Evolutionary conservation across 2,797 vertebrate species (phyloP).

Genomic region (Distichodus sexfasciatus): DNA sequence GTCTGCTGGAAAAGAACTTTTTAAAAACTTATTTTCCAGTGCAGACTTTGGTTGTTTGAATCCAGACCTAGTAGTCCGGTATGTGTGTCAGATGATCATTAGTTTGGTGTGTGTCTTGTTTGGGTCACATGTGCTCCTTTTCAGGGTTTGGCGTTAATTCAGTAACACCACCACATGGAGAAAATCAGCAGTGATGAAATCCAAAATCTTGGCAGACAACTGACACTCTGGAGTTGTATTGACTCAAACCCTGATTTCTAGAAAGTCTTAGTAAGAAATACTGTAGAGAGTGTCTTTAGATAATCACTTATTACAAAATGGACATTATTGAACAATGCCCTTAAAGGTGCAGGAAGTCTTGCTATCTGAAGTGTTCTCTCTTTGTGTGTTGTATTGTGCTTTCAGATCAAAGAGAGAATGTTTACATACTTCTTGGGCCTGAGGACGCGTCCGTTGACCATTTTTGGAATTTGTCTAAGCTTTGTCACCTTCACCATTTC

Average conservation of each 20-base stretch:
- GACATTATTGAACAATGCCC: not conserved
- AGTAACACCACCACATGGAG: not conserved
- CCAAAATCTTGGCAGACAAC: not conserved
- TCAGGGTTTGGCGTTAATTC: not conserved
- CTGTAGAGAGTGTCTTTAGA: not conserved
- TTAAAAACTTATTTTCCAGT: no score
- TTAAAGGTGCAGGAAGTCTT: not conserved
- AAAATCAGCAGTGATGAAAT: not conserved
- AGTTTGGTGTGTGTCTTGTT: not conserved
- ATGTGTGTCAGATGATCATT: not conserved
- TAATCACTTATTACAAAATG: not conserved
- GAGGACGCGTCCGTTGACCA: constrained; percentile 81
- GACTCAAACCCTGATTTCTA: constrained; percentile 1
- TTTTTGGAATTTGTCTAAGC: constrained; percentile 86
- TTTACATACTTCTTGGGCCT: constrained; percentile 86
- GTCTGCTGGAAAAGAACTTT: not conserved
- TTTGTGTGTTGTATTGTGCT: constrained; percentile 75
- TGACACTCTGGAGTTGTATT: not conserved
- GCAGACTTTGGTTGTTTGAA: not conserved
- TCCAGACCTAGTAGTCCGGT: not conserved
- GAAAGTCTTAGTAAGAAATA: not conserved
- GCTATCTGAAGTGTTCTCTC: constrained; percentile 29
- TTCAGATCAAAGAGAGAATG: constrained; percentile 88
- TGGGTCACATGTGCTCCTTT: not conserved
- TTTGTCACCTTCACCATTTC: constrained; percentile 76